A percentile compares a stretch with the other conserved stretches of the same genome.
phyloP scores from a whole-genome alignment of 2,797 vertebrate genomes.

The Gymnothorax reevesii region DNA sequence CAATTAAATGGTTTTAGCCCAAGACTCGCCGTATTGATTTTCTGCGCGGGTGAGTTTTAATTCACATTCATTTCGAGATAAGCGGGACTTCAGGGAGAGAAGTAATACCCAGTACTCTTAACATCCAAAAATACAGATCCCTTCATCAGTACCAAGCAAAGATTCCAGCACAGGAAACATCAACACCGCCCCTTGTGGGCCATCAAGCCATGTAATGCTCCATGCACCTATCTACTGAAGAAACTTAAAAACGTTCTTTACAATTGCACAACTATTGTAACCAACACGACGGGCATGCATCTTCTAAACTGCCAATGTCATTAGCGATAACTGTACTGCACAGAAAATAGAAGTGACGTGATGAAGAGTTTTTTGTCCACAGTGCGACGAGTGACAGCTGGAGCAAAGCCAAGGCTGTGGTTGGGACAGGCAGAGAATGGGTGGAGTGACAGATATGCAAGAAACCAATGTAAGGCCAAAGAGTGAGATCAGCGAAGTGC shows the following conservation, averaged over 20 bases:
- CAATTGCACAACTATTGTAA: background rate
- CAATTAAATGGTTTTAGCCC: background rate
- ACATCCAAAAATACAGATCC: background rate
- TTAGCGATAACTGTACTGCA: background rate
- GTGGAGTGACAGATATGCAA: background rate
- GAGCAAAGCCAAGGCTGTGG: background rate
- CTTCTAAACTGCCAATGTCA: background rate
- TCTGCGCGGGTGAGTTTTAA: background rate
- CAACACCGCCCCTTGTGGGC: background rate
- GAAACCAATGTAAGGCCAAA: background rate
- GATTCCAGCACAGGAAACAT: background rate
- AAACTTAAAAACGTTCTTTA: background rate
- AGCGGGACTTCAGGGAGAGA: background rate
- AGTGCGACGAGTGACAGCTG: background rate
- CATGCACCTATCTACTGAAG: background rate
- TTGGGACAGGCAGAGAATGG: background rate
- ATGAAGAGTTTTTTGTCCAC: background rate
- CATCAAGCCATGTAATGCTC: background rate
- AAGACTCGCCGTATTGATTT: background rate
- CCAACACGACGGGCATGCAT: background rate
- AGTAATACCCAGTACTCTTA: background rate
- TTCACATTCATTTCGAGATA: background rate
- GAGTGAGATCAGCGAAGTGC: background rate
- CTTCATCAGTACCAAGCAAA: background rate
- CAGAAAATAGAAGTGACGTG: background rate